phyloP scores from a whole-genome alignment of 2,888 invertebrate genomes.

The Clanis bilineata region DNA sequence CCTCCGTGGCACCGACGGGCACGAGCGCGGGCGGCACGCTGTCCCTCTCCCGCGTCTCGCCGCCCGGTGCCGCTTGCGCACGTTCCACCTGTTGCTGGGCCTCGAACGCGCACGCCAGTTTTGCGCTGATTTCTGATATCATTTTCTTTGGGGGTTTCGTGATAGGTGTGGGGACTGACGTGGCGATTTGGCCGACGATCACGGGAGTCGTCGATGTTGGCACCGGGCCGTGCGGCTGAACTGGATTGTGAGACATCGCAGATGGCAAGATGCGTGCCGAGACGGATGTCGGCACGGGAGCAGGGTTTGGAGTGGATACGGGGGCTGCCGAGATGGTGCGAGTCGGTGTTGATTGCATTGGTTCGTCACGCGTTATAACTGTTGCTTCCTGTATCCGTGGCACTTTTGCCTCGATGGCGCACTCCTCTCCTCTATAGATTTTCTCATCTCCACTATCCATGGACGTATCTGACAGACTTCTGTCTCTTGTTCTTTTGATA shows the following conservation, averaged over 20 bases:
- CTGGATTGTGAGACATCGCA: slow-evolving; percentile 21
- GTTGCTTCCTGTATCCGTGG: slow-evolving; percentile 27
- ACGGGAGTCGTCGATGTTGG: slow-evolving; percentile 23
- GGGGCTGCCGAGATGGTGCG: slow-evolving; percentile 16
- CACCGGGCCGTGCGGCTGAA: slow-evolving; percentile 21
- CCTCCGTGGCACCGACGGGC: slow-evolving; percentile 69
- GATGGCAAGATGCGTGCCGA: slow-evolving; percentile 25
- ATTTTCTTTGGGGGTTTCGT: slow-evolving; percentile 73
- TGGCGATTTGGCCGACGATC: slow-evolving; percentile 10
- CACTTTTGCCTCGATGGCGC: slow-evolving; percentile 18
- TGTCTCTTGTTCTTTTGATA: slow-evolving; percentile 83
- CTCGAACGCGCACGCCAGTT: slow-evolving; percentile 63
- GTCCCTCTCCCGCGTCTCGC: slow-evolving; percentile 45
- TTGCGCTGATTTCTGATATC: slow-evolving; percentile 72
- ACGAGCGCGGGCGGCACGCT: slow-evolving; percentile 56
- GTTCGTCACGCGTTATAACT: slow-evolving; percentile 17
- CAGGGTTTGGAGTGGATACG: slow-evolving; percentile 11
- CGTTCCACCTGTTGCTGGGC: slow-evolving; percentile 31
- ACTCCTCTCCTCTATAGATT: slow-evolving; percentile 28
- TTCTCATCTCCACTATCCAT: slow-evolving; percentile 85
- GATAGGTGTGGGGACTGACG: slow-evolving; percentile 54
- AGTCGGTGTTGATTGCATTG: slow-evolving; percentile 20
- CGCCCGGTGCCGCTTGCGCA: slow-evolving; percentile 31
- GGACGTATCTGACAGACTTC: slow-evolving; percentile 85
- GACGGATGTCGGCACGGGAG: slow-evolving; percentile 13